Evolutionary conservation across 2,888 invertebrate genomes (phyloP).

Genomic region (Leuctra nigra): DNA sequence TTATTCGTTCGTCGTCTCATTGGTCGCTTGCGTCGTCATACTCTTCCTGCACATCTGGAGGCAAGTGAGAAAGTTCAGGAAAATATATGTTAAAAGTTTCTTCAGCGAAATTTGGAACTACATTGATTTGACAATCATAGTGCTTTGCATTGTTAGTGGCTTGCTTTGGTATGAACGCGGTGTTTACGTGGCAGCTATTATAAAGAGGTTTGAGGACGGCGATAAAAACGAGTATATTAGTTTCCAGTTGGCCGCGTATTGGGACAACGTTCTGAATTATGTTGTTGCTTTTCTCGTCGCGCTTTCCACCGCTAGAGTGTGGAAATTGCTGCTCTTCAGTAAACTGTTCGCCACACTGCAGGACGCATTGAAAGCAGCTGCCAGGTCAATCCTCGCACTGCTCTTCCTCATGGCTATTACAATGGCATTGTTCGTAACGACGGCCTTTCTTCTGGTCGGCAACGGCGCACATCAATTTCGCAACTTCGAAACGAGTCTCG

Average conservation of each 20-base stretch:
- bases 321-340: slow-evolving; percentile 21
- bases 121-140: slow-evolving; percentile 10
- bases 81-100: not conserved
- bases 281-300: slow-evolving; percentile 15
- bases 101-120: slow-evolving; percentile 15
- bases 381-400: not conserved
- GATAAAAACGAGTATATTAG: slow-evolving; percentile 22
- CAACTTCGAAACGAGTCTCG: too few relatives aligned
- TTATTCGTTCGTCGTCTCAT: not conserved
- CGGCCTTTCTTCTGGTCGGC: not conserved
- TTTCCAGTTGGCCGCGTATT: slow-evolving; percentile 15
- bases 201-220: not conserved
- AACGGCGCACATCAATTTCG: too few relatives aligned
- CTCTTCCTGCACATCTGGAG: slow-evolving; percentile 1
- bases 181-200: not conserved
- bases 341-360: too few relatives aligned
- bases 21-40: slow-evolving; percentile 9
- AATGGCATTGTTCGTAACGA: not conserved
- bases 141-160: not conserved
- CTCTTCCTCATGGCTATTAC: slow-evolving; percentile 10
- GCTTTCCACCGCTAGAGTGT: slow-evolving; percentile 17
- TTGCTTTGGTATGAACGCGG: slow-evolving; percentile 15
- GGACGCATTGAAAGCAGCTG: too few relatives aligned
- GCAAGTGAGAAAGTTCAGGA: not conserved
- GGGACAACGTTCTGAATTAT: slow-evolving; percentile 14